These are phyloP conservation scores for Glaucopsyche alexis DNA, from an alignment of 2,888 invertebrate species.

Conservation along the genomic window DNA sequence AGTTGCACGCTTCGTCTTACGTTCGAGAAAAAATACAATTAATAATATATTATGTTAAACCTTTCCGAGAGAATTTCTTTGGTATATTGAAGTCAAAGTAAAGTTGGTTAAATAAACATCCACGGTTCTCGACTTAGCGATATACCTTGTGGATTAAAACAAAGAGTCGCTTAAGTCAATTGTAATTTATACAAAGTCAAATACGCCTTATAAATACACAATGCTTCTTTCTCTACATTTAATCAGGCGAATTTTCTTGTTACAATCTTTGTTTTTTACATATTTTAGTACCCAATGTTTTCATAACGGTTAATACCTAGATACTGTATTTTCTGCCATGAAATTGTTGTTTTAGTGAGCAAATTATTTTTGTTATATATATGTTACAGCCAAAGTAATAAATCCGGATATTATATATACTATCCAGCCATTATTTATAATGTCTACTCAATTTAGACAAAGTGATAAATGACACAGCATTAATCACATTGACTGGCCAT, in stretches of 20 bases:
- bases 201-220: conserved; percentile 21
- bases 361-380: neutral
- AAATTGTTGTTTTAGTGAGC: neutral
- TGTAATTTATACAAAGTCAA: conserved; percentile 28
- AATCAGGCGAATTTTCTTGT: neutral
- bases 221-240: neutral
- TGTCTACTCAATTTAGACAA: no score
- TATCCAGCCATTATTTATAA: no score
- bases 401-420: no score
- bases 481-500: no score
- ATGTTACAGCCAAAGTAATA: no score
- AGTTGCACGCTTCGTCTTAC: neutral
- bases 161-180: conserved; percentile 55
- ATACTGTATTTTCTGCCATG: neutral
- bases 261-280: neutral
- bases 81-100: conserved; percentile 70
- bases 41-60: neutral
- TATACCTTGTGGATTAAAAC: conserved; percentile 60
- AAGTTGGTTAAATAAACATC: conserved; percentile 72
- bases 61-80: conserved; percentile 72
- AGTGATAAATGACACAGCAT: no score
- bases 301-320: neutral
- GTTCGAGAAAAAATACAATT: neutral
- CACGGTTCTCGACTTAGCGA: conserved; percentile 62
- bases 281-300: neutral